Conservation (phyloP, 2,797 vertebrate genomes). For the Sebastes flavidus region DNA sequence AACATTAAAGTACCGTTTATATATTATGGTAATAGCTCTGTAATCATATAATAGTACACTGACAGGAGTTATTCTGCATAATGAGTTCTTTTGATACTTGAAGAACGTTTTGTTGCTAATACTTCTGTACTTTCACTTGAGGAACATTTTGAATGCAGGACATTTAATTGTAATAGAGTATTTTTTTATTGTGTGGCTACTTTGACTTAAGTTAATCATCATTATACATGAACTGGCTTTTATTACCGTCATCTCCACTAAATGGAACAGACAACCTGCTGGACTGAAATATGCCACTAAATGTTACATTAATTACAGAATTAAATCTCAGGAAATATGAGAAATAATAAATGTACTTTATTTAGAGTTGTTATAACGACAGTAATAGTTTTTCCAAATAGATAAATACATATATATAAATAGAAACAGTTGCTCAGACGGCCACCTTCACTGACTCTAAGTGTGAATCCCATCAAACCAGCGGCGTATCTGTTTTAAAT, state of each 20-base stretch:
- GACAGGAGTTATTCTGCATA: not conserved
- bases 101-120: not conserved
- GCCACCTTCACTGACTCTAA: not conserved
- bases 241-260: not conserved
- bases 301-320: not conserved
- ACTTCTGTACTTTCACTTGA: not conserved
- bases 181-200: not conserved
- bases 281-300: not conserved
- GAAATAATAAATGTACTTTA: not conserved
- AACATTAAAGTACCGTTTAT: not conserved
- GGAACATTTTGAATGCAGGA: not conserved
- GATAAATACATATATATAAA: not conserved
- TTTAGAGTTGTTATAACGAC: not conserved
- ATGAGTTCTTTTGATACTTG: not conserved
- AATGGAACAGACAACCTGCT: not conserved
- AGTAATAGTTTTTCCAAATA: not conserved
- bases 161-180: not conserved
- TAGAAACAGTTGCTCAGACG: not conserved
- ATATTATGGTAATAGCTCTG: not conserved
- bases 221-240: not conserved
- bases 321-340: not conserved
- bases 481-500: conserved; percentile 13
- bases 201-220: not conserved
- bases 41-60: not conserved
- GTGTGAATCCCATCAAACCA: conserved; percentile 4